Conservation (phyloP, 2,797 vertebrate species). For the Otolemur crassicaudatus region DNA sequence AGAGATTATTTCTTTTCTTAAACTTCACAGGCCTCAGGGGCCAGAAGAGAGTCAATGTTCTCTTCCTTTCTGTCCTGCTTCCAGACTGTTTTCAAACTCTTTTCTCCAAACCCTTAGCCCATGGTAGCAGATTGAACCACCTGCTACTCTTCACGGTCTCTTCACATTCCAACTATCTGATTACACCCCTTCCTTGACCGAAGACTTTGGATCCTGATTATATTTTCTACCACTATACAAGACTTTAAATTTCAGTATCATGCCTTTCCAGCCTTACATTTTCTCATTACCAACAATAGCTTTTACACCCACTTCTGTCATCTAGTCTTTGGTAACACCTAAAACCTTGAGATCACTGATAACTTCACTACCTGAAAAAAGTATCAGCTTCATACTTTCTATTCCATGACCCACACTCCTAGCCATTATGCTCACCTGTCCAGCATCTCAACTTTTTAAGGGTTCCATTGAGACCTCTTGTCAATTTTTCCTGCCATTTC, state of each 20-base stretch:
- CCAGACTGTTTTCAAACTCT: background rate
- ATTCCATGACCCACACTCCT: background rate
- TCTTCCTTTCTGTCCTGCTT: background rate
- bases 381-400: background rate
- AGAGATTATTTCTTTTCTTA: background rate
- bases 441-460: background rate
- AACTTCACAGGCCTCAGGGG: background rate
- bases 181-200: background rate
- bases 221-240: background rate
- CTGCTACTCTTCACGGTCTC: background rate
- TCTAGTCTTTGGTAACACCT: background rate
- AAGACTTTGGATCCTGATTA: background rate
- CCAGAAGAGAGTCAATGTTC: background rate
- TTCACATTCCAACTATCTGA: background rate
- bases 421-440: background rate
- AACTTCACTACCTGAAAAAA: background rate
- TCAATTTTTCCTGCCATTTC: background rate
- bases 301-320: background rate
- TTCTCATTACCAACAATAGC: background rate
- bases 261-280: background rate
- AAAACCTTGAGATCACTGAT: background rate
- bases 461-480: background rate
- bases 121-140: background rate
- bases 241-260: background rate
- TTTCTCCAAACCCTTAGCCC: background rate